Evolutionary conservation across 2,113 vertebrate genomes (phyloP), one percentile per base, ranked within the genome.

Genomic region (Spermophilus dauricus): DNA sequence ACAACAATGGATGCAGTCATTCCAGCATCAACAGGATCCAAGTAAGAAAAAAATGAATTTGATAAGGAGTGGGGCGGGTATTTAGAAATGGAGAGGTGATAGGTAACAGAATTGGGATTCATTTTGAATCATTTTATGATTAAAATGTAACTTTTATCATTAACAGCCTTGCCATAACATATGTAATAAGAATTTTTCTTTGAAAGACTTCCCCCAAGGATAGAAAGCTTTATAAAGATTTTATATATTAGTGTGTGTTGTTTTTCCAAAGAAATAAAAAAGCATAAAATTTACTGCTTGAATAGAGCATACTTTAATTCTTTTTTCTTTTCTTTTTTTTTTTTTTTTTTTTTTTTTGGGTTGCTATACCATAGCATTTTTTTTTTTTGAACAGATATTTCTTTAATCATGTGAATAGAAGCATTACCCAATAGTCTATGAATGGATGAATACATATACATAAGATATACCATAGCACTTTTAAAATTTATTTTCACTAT

Each of bases 1-100:
- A 96, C 99, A 99, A 97, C 99, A 99, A 88, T 99, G 99, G 99
- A 99, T 99, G 99, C 99, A 99, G 98, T 99, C 99, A 51, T 99
- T 99, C 98, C 99, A 99, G 97, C 99, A 99, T 98, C 99, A 99
- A 95, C 99, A 99, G 96, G 99, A 99, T 98, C 99, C 99, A 99
- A 99, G 99, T 99, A 98, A 99, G 99, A 95, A 96, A 28, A 91
- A 48, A 20, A 28, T 37, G 8, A 84, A 76, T 81, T 53, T 73
- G 61, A 61, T 42, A 20, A 51, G 8, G 61, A 56, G 3, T 8
- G 45, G 70, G 8, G 42, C 13, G 45, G 32, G 7, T 8, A 12
- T 24, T 20, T 88, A 81, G 75, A 77, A n/a, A 86, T 93, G 24
- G 82, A 26, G 39, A 70, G 70, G 30, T 72, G 28, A 34, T 51